A percentile compares a stretch with the other conserved stretches of the same genome.
These are phyloP conservation scores for Meandrusa payeni DNA, from an alignment of 2,888 invertebrate species.

Conservation along the genomic window DNA sequence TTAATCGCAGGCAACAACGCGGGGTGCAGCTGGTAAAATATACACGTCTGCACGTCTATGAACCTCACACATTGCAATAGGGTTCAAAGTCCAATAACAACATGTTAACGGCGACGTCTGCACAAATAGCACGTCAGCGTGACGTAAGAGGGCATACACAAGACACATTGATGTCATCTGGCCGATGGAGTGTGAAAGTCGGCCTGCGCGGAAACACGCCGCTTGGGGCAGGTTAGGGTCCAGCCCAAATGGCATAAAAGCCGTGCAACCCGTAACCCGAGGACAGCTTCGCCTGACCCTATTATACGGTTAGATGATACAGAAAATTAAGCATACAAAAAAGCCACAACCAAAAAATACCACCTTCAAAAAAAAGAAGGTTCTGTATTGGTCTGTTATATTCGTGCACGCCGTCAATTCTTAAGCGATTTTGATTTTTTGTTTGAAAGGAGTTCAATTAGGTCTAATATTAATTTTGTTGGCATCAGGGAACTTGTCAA, in stretches of 20 bases:
- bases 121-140: constrained; percentile 6
- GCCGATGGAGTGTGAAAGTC: constrained; percentile 4
- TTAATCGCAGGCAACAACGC: no score
- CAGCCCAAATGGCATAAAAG: constrained; percentile 7
- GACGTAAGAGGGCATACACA: constrained; percentile 10
- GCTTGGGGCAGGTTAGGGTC: constrained; percentile 21
- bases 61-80: neutral
- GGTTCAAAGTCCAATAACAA: neutral
- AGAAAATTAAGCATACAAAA: neutral
- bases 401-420: no score
- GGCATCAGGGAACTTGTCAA: no score
- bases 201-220: constrained; percentile 4
- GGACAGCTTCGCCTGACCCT: constrained; percentile 1
- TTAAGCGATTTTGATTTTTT: no score
- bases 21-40: no score
- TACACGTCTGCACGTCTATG: neutral
- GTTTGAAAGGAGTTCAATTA: no score
- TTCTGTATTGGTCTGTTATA: no score
- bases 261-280: constrained; percentile 8
- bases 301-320: constrained; percentile 5
- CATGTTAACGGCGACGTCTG: neutral
- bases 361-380: no score
- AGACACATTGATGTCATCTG: neutral
- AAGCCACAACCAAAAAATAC: no score
- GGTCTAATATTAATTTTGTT: no score